A percentile compares a stretch with the other conserved stretches of the same genome.
Conservation (phyloP, 2,797 vertebrate species). For the Lemur catta region DNA sequence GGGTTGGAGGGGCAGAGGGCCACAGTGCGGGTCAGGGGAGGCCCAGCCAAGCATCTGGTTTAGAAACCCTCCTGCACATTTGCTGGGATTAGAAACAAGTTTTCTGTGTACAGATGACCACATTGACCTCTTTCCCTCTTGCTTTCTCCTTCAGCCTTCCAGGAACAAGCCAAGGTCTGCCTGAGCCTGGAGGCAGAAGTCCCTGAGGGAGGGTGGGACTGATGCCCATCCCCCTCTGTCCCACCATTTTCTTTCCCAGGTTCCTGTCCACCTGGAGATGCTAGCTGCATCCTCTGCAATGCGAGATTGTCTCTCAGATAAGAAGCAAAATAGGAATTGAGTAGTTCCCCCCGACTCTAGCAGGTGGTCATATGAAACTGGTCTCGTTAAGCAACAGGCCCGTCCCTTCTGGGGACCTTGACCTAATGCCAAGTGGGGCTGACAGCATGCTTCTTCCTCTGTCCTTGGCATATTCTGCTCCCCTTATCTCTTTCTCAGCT, state of each 20-base stretch:
- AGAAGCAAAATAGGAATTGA: background rate
- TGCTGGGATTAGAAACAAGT: background rate
- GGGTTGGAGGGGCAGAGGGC: background rate
- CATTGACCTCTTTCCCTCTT: background rate
- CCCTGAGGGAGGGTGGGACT: background rate
- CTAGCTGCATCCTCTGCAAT: background rate
- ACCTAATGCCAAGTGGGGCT: background rate
- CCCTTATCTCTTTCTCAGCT: background rate
- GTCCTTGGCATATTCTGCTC: background rate
- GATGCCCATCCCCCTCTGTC: rapidly evolving
- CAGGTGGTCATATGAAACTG: background rate
- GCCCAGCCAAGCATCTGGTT: background rate
- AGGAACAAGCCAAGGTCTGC: background rate
- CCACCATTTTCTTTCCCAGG: background rate
- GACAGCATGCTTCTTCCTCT: background rate
- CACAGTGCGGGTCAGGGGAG: background rate
- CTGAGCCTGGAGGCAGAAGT: background rate
- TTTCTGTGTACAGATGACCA: background rate
- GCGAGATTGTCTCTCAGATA: background rate
- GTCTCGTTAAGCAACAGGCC: background rate
- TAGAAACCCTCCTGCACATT: background rate
- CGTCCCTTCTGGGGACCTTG: background rate
- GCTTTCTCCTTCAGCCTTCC: background rate
- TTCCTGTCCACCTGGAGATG: no score
- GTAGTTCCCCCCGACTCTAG: background rate